These are phyloP conservation scores for Chamaea fasciata DNA, from an alignment of 2,113 vertebrate genomes.

Conservation along the genomic window DNA sequence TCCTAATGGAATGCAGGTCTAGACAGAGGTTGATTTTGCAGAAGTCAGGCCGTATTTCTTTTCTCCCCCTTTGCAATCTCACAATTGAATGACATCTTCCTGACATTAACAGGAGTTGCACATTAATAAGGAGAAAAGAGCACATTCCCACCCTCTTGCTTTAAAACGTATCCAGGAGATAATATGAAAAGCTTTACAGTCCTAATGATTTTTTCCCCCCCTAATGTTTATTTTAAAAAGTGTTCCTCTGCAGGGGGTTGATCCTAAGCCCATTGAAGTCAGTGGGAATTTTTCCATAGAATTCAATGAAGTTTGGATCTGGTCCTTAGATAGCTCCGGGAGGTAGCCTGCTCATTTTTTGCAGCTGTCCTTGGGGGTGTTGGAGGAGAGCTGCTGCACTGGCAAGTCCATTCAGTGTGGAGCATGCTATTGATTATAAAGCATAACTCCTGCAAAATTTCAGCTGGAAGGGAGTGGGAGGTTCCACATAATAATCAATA, in stretches of 20 bases:
- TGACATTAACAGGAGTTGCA: neutral
- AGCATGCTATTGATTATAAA: constrained; percentile 51
- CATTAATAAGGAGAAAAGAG: constrained; percentile 21
- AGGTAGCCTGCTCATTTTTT: constrained; percentile 53
- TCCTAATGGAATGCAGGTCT: neutral
- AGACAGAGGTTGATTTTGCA: neutral
- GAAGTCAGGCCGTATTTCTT: neutral
- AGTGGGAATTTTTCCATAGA: constrained; percentile 57
- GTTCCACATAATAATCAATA: constrained; percentile 51
- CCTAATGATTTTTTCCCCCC: constrained; percentile 1
- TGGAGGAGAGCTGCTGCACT: constrained; percentile 17
- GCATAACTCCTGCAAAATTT: constrained; percentile 50
- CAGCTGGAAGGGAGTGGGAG: constrained; percentile 22
- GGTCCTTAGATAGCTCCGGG: constrained; percentile 37
- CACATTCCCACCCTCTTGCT: constrained; percentile 40
- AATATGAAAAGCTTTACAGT: constrained; percentile 45
- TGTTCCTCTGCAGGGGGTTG: constrained; percentile 21
- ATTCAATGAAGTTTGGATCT: constrained; percentile 55
- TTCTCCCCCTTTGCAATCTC: neutral
- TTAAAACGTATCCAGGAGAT: constrained; percentile 46
- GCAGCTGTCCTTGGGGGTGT: constrained; percentile 52
- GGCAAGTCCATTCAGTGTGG: neutral
- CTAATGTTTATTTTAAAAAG: constrained; percentile 59
- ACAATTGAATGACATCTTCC: neutral
- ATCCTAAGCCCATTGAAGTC: constrained; percentile 60